Base-by-base conservation (phyloP, 35 echinoderm and acorn worm genomes). In the Acanthaster planci region DNA sequence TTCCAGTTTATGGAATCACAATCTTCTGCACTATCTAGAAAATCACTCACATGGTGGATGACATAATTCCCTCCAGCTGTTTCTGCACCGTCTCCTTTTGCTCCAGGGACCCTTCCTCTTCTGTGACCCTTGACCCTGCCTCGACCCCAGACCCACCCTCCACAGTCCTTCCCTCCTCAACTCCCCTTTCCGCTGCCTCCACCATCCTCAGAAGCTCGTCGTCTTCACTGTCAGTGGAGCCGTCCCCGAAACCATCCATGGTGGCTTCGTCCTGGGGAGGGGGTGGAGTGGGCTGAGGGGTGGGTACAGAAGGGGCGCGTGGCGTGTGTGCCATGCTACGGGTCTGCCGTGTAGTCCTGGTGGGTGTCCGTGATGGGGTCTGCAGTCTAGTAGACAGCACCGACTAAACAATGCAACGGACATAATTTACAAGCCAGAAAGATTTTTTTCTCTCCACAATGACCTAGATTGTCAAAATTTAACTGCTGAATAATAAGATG, bases 31-130 rank as follows among this genome's bases (percentile, higher is more conserved):
- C n/a, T n/a, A n/a, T n/a, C n/a, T n/a, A n/a, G n/a, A n/a, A n/a
- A n/a, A n/a, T n/a, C n/a, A 92, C 95, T 90, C 78, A 97, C 95
- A 90, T 83, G 1, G 90, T 76, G 15, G 95, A 90, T 29, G 91
- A 56, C 95, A 93, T 97, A 39, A 97, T 75, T 39, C 93, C 84
- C 53, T 92, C 91, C 31, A 97, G 86, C 26, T 97, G 95, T 31
- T 89, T 93, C 55, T 97, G 90, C 22, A 97, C 86, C 42, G 93
- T 89, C 80, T 94, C 87, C 64, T 83, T 85, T 80, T 90, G 83
- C 51, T 97, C 90, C 40, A 92, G 36, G 14, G 94, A 89, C n/a
- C 77, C 79, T n/a, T 81, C 83, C 8, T 91, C 67, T 35, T 82
- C 38, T 29, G 38, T 44, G 38, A 21, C 81, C 44, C 80, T 40